Conservation (phyloP, 2,888 invertebrate species). For the Camptogramma bilineatum region DNA sequence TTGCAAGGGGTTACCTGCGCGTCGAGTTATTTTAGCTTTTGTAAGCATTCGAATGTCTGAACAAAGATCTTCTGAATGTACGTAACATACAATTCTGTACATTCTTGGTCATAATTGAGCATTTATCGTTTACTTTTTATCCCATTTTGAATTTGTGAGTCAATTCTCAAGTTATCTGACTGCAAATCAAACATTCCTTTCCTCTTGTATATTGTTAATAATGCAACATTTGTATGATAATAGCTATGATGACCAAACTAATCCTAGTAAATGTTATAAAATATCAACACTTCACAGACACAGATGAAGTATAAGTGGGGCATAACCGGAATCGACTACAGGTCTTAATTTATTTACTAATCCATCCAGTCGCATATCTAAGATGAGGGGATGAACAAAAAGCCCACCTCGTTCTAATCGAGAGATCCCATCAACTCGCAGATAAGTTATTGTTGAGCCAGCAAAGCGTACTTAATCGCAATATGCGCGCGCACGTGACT, state of each 20-base stretch:
- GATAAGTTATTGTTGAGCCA: slow-evolving; percentile 11
- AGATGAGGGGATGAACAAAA: slow-evolving; percentile 6
- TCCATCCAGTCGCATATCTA: not conserved
- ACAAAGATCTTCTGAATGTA: too few species aligned
- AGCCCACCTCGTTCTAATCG: slow-evolving; percentile 4
- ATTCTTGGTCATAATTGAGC: too few species aligned
- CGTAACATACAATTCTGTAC: not conserved
- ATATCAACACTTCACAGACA: not conserved
- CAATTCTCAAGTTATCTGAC: too few species aligned
- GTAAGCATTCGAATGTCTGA: too few species aligned
- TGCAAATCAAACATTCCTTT: not conserved
- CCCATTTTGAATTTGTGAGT: too few species aligned
- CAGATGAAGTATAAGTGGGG: not conserved
- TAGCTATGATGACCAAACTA: not conserved
- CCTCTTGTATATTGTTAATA: not conserved
- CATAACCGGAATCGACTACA: slow-evolving; percentile 2
- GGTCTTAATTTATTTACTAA: slow-evolving; percentile 5
- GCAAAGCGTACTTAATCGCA: slow-evolving; percentile 16
- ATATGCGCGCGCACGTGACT: slow-evolving; percentile 20
- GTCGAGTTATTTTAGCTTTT: not conserved
- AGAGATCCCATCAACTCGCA: slow-evolving; percentile 8
- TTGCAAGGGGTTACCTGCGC: not conserved
- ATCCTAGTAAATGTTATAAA: not conserved
- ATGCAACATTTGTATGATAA: not conserved
- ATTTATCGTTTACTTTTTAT: too few species aligned